phyloP scores from a whole-genome alignment of 2,797 vertebrate species.

The Odontamblyopus lacepedii region DNA sequence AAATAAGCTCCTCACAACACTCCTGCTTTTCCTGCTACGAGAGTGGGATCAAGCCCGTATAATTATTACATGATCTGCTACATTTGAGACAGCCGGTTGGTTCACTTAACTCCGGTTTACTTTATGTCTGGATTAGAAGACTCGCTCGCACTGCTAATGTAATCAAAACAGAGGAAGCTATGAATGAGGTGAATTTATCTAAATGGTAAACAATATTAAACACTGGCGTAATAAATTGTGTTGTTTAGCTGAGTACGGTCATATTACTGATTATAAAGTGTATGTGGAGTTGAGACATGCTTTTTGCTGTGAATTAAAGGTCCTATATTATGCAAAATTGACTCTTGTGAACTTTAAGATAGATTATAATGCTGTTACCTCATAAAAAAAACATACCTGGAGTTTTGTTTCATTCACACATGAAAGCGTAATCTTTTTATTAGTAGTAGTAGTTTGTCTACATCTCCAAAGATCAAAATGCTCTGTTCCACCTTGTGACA shows the following conservation, averaged over 20 bases:
- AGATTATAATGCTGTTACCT: too few relatives aligned
- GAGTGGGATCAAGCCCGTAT: constrained; percentile 20
- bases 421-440: too few relatives aligned
- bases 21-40: background rate
- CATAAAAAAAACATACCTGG: too few relatives aligned
- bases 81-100: constrained; percentile 31
- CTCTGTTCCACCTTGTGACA: too few relatives aligned
- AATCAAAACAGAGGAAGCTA: constrained; percentile 1
- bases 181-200: constrained; percentile 5
- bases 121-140: constrained; percentile 16
- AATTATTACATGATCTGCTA: constrained; percentile 25
- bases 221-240: background rate
- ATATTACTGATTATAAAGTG: background rate
- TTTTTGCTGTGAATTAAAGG: too few relatives aligned
- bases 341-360: too few relatives aligned
- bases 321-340: too few relatives aligned
- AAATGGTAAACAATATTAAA: constrained; percentile 8
- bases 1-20: constrained; percentile 32
- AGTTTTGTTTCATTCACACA: too few relatives aligned
- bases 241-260: background rate
- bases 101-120: constrained; percentile 5
- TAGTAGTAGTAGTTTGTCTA: too few relatives aligned
- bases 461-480: too few relatives aligned
- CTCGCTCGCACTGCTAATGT: constrained; percentile 24
- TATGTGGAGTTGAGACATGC: background rate